A percentile compares a stretch with the other conserved stretches of the same genome.
phyloP scores from a whole-genome alignment of 2,797 vertebrate genomes.

The Chaetophractus vellerosus region DNA sequence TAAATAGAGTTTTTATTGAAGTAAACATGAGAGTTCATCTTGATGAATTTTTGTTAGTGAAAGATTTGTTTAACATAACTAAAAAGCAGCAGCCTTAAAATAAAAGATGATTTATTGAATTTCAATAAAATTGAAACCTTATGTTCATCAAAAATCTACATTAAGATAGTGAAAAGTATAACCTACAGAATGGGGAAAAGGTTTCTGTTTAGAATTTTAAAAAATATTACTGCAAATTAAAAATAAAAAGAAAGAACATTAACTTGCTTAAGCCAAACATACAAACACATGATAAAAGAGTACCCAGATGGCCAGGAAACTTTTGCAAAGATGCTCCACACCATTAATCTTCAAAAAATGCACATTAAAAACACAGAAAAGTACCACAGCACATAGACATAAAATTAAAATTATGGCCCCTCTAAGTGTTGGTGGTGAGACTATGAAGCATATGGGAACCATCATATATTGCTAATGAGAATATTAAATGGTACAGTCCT shows the following conservation, averaged over 20 bases:
- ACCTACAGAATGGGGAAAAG: background rate
- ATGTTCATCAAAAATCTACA: background rate
- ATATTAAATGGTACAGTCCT: background rate
- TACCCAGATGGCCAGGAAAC: too few relatives aligned
- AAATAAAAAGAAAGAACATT: background rate
- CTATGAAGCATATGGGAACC: background rate
- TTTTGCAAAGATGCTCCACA: background rate
- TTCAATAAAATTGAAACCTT: background rate
- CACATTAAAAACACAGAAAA: background rate
- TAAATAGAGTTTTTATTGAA: background rate
- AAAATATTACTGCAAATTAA: background rate
- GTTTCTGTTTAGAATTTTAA: background rate
- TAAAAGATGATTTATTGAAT: background rate
- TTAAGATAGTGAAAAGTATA: background rate
- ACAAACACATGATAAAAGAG: background rate
- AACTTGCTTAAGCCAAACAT: background rate
- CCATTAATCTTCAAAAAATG: background rate
- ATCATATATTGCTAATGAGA: background rate
- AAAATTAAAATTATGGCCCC: background rate
- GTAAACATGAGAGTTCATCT: background rate
- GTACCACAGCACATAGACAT: background rate
- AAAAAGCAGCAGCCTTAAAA: background rate
- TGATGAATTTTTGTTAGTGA: background rate
- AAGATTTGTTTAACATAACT: background rate
- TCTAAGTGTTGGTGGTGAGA: background rate